These are phyloP conservation scores for Anaspis maculata DNA, from an alignment of 2,888 invertebrate genomes.

Conservation along the genomic window DNA sequence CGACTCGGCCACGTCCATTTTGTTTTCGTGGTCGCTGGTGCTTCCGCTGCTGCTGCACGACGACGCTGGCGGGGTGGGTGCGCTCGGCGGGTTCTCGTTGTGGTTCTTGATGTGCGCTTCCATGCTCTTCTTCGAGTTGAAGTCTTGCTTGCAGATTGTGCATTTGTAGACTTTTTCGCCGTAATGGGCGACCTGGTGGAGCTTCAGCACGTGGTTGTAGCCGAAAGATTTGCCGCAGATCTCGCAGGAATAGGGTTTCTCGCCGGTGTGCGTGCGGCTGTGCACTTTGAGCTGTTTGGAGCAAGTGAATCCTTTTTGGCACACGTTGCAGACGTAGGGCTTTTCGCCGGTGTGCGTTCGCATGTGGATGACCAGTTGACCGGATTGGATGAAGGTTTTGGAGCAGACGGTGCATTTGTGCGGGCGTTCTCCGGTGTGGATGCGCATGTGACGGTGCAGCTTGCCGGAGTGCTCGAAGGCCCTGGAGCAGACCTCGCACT, in stretches of 20 bases:
- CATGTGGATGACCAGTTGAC: conserved; percentile 85
- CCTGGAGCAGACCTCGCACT: conserved; percentile 79
- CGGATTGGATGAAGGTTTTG: conserved; percentile 86
- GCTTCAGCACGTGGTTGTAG: conserved; percentile 82
- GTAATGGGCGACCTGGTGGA: conserved; percentile 79
- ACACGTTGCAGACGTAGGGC: conserved; percentile 71
- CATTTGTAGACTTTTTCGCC: conserved; percentile 90
- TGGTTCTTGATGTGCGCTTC: conserved; percentile 80
- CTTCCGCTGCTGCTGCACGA: conserved; percentile 31
- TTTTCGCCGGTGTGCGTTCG: conserved; percentile 82
- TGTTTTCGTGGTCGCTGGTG: conserved; percentile 48
- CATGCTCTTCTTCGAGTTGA: conserved; percentile 85
- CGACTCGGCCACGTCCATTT: conserved; percentile 28
- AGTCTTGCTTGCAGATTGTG: conserved; percentile 84
- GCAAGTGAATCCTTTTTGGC: conserved; percentile 86
- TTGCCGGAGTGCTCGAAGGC: conserved; percentile 90
- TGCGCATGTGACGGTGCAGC: conserved; percentile 81
- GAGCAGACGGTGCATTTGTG: conserved; percentile 82
- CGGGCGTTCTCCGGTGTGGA: conserved; percentile 84
- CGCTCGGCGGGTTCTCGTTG: conserved; percentile 45
- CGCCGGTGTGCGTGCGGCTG: conserved; percentile 84
- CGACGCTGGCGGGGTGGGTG: conserved; percentile 46
- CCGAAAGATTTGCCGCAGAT: conserved; percentile 87
- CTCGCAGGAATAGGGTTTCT: conserved; percentile 85
- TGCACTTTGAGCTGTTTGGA: conserved; percentile 88